A percentile compares a stretch with the other conserved stretches of the same genome.
Evolutionary conservation across 2,113 vertebrate species (phyloP).

Genomic region (Penelope pileata): DNA sequence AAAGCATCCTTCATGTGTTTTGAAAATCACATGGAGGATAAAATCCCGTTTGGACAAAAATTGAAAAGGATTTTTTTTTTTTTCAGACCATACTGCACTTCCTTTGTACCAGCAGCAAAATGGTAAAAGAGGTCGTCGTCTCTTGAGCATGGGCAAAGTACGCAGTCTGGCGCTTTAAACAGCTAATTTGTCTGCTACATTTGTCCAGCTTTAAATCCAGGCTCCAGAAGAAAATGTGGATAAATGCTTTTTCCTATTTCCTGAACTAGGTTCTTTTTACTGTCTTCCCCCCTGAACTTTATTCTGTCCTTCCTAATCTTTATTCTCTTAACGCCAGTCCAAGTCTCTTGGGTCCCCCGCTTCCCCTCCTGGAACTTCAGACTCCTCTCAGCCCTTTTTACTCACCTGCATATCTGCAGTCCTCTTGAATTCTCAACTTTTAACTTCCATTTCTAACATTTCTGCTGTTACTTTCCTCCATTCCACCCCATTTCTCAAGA

Average conservation of each 20-base stretch:
- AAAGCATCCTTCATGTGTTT: neutral
- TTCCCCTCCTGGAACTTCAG: neutral
- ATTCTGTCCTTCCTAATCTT: neutral
- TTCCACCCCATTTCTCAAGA: constrained; percentile 39
- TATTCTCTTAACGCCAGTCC: neutral
- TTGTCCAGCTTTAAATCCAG: neutral
- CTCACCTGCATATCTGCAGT: neutral
- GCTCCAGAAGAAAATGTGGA: neutral
- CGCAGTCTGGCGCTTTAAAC: neutral
- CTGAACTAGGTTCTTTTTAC: neutral
- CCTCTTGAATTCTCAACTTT: constrained; percentile 4
- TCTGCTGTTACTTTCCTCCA: neutral
- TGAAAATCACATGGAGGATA: neutral
- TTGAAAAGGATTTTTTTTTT: neutral
- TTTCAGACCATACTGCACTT: neutral
- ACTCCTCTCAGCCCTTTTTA: neutral
- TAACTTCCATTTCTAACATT: neutral
- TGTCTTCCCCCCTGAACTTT: neutral
- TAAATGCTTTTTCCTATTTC: neutral
- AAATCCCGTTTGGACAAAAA: neutral
- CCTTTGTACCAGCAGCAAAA: neutral
- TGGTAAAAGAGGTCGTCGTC: neutral
- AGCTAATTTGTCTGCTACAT: neutral
- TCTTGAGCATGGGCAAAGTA: accelerated
- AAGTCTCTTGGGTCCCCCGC: neutral